Base-by-base conservation (phyloP, 1,140 invertebrate genomes). In the Tenebrio molitor region DNA sequence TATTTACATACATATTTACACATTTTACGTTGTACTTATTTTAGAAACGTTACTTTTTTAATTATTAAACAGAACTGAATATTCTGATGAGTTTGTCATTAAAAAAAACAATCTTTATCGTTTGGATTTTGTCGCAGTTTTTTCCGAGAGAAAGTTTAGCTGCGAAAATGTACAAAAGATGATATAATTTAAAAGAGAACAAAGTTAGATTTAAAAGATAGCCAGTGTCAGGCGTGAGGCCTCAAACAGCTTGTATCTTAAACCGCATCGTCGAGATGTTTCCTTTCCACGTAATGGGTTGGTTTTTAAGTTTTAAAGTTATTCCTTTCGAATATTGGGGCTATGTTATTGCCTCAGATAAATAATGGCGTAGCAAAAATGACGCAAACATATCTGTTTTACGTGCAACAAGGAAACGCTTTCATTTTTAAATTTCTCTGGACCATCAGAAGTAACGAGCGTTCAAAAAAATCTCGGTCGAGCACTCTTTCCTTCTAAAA, bases 231-330 rank as follows among this genome's bases (percentile, higher is more conserved):
- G 36, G 36, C 36, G 36, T 7, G 12, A 39, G 36, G 36, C 12
- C n/a, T 39, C 5, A n/a, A 39, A 39, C 5, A 39, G 36, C 36
- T 5, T 39, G 36, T 39, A 39, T 39, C 36, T 39, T 7, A 8
- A 39, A 39, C 36, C 36, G 36, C n/a, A 39, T 39, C 36, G 4
- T 33, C 29, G 29, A 33, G 10, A 33, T 10, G 29, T 12, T 39
- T 39, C 36, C 36, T n/a, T 12, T 39, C 12, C 36, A 58, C 50
- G 12, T 29, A 58, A 58, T n/a, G 12, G n/a, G n/a, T 58, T 33
- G 50, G 50, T 25, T 58, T n/a, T n/a, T 29, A 58, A 58, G 50
- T 58, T 33, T 29, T 58, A 58, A 58, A 29, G 4, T 58, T 29
- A n/a, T 50, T 29, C 12, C 12, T 58, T 58, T 58, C 50, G 19